A percentile compares a stretch with the other conserved stretches of the same genome.
These are phyloP conservation scores for Aleiodes leptofemur DNA, from an alignment of 2,888 invertebrate genomes.

Conservation along the genomic window DNA sequence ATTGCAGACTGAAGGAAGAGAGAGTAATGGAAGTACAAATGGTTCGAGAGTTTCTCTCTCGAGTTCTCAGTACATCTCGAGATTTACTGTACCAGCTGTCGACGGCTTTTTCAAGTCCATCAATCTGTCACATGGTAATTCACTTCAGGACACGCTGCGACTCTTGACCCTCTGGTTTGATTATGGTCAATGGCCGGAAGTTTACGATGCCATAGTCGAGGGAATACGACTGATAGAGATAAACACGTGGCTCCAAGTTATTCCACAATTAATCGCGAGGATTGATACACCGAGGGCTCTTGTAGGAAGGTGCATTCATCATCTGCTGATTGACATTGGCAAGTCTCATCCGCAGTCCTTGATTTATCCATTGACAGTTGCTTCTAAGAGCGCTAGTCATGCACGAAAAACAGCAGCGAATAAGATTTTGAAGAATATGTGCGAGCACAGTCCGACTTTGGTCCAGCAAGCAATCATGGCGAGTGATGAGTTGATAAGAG, in stretches of 20 bases:
- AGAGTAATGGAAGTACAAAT: conserved; percentile 36
- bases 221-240: conserved; percentile 96
- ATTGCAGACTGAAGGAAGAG: conserved; percentile 16
- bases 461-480: conserved; percentile 98
- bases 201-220: conserved; percentile 94
- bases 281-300: conserved; percentile 95
- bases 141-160: conserved; percentile 97
- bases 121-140: conserved; percentile 92
- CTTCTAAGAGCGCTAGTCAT: conserved; percentile 93
- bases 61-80: conserved; percentile 79
- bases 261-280: conserved; percentile 98
- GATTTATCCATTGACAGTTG: conserved; percentile 98
- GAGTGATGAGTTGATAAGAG: conserved; percentile 96
- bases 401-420: conserved; percentile 93
- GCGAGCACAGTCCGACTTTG: conserved; percentile 92
- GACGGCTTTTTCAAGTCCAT: conserved; percentile 98
- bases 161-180: conserved; percentile 98
- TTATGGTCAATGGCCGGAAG: conserved; percentile 95
- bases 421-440: conserved; percentile 95
- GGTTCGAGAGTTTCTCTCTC: conserved; percentile 51
- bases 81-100: conserved; percentile 94
- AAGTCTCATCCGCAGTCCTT: conserved; percentile 98
- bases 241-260: conserved; percentile 99
- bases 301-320: conserved; percentile 93
- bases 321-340: conserved; percentile 96